These are phyloP conservation scores for Tinamus guttatus DNA, from an alignment of 2,113 vertebrate genomes.

Conservation along the genomic window DNA sequence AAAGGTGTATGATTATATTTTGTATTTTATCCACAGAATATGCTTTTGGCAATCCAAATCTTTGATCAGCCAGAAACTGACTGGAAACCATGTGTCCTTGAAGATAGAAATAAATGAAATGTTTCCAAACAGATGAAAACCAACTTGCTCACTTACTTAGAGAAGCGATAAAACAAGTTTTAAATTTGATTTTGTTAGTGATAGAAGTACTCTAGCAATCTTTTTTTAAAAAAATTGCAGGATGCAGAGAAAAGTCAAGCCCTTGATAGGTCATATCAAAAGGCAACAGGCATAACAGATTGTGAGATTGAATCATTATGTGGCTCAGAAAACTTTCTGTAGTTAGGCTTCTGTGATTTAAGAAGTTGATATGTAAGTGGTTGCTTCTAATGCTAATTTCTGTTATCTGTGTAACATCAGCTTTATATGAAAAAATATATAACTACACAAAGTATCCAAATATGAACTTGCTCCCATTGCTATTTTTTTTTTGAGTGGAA, in stretches of 20 bases:
- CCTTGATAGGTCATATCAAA: conserved; percentile 3
- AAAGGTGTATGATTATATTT: conserved; percentile 35
- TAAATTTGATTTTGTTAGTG: conserved; percentile 57
- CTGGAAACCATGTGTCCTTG: neutral
- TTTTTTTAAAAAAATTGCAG: neutral
- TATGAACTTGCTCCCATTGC: neutral
- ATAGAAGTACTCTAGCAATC: conserved; percentile 38
- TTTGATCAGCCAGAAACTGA: conserved; percentile 31
- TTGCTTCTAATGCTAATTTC: conserved; percentile 6
- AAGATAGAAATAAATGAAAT: conserved; percentile 53
- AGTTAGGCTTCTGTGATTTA: neutral
- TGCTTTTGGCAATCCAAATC: conserved; percentile 5
- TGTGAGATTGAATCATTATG: neutral
- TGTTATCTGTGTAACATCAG: neutral
- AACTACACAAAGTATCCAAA: neutral
- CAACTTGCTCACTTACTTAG: conserved; percentile 13
- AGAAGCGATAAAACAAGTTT: conserved; percentile 25
- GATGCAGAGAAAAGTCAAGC: neutral
- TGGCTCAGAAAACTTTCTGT: neutral
- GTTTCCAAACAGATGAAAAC: conserved; percentile 38
- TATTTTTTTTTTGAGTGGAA: neutral
- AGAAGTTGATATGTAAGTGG: neutral
- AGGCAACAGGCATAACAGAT: conserved; percentile 10
- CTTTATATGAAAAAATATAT: neutral
- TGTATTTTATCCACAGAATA: conserved; percentile 19